These are phyloP conservation scores for Chironomus striatipennis DNA, from an alignment of 1,140 invertebrate genomes.

Conservation along the genomic window DNA sequence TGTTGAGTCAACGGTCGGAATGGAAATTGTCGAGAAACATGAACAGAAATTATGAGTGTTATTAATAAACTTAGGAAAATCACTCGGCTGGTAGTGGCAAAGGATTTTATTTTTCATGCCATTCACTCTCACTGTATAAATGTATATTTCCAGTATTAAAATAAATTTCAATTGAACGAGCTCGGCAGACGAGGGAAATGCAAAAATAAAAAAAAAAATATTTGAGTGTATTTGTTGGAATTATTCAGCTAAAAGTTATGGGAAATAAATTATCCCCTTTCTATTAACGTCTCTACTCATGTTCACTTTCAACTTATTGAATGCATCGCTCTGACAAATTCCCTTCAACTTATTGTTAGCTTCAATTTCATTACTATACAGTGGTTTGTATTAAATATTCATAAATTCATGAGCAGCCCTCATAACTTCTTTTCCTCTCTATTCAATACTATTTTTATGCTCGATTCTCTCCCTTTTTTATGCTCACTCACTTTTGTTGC, in stretches of 20 bases:
- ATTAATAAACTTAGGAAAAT: constrained; percentile 14
- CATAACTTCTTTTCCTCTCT: not conserved
- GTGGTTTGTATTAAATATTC: constrained; percentile 1
- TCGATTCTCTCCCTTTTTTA: too few species aligned
- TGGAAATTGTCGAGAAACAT: not conserved
- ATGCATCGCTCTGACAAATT: not conserved
- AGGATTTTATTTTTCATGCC: not conserved
- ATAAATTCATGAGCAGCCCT: constrained; percentile 1
- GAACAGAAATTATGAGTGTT: constrained; percentile 1
- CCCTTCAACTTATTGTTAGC: not conserved
- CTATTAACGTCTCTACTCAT: not conserved
- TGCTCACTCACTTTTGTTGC: too few species aligned
- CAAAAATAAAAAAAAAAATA: not conserved
- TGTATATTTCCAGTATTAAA: too few species aligned
- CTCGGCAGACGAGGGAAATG: too few species aligned
- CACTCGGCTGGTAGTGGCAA: not conserved
- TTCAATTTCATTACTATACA: not conserved
- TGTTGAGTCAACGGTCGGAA: too few species aligned
- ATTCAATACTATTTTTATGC: too few species aligned
- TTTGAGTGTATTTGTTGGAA: not conserved
- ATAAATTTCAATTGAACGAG: too few species aligned
- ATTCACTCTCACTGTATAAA: too few species aligned
- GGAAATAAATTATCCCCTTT: not conserved
- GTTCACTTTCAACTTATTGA: not conserved
- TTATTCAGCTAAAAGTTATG: not conserved